Percentiles rank a stretch among this genome's conserved stretches.
Evolutionary conservation across 1,140 invertebrate genomes (phyloP).

Genomic region (Himalopsyche phryganea): DNA sequence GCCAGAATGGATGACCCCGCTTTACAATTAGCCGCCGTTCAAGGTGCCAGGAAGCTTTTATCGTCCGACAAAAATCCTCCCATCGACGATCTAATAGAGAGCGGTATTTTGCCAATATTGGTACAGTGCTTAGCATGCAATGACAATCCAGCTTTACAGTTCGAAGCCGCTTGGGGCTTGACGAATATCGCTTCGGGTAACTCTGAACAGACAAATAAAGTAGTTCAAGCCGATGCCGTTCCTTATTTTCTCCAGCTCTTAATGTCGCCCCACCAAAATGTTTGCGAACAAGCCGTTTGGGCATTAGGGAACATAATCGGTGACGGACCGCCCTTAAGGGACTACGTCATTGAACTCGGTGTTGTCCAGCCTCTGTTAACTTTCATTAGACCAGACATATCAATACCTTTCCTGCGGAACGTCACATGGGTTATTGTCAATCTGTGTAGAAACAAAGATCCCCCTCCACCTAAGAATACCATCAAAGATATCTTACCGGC

Average conservation of each 20-base stretch:
- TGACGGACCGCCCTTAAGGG: slow-evolving; percentile 85
- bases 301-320: slow-evolving; percentile 94
- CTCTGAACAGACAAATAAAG: slow-evolving; percentile 91
- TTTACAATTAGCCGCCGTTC: slow-evolving; percentile 76
- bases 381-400: slow-evolving; percentile 91
- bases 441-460: slow-evolving; percentile 94
- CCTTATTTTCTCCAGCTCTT: slow-evolving; percentile 91
- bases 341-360: slow-evolving; percentile 88
- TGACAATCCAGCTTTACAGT: slow-evolving; percentile 90
- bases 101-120: slow-evolving; percentile 91
- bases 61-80: slow-evolving; percentile 98
- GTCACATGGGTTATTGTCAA: slow-evolving; percentile 99
- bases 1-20: slow-evolving; percentile 64
- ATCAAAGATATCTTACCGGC: slow-evolving; percentile 94
- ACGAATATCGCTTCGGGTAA: slow-evolving; percentile 99
- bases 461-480: slow-evolving; percentile 79
- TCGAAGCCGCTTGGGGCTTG: slow-evolving; percentile 98
- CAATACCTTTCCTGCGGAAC: slow-evolving; percentile 88
- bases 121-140: slow-evolving; percentile 84
- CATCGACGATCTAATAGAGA: slow-evolving; percentile 93
- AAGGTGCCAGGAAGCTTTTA: slow-evolving; percentile 87
- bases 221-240: slow-evolving; percentile 91
- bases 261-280: slow-evolving; percentile 90
- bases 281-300: slow-evolving; percentile 99
- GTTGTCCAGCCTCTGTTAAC: slow-evolving; percentile 84